phyloP scores from a whole-genome alignment of 2,888 invertebrate genomes.

The Zygaena filipendulae region DNA sequence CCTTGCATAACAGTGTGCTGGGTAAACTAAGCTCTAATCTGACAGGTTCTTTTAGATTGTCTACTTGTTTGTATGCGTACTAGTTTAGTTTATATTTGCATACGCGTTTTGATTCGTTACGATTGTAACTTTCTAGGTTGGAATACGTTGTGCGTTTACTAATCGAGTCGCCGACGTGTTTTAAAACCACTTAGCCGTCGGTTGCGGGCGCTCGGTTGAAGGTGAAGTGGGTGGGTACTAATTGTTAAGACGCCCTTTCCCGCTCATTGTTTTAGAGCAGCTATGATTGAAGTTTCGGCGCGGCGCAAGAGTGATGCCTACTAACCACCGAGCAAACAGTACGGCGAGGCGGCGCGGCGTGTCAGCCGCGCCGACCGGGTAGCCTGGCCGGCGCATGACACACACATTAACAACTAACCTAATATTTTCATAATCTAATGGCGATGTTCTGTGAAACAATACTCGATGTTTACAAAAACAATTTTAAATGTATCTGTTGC shows the following conservation, averaged over 20 bases:
- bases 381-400: constrained; percentile 67
- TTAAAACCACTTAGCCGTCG: constrained; percentile 46
- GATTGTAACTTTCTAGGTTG: too few species aligned
- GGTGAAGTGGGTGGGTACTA: constrained; percentile 59
- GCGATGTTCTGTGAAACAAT: constrained; percentile 68
- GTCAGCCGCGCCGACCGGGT: constrained; percentile 26
- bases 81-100: too few species aligned
- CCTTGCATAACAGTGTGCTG: constrained; percentile 60
- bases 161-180: constrained; percentile 35
- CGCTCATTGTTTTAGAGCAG: constrained; percentile 67
- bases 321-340: constrained; percentile 58
- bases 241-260: constrained; percentile 59
- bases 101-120: too few species aligned
- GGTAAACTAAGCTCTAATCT: constrained; percentile 56
- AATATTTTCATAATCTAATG: constrained; percentile 70
- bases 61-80: constrained; percentile 34
- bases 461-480: constrained; percentile 53
- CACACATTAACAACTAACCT: constrained; percentile 65
- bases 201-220: constrained; percentile 47
- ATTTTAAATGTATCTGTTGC: constrained; percentile 59
- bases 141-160: constrained; percentile 30
- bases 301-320: constrained; percentile 39
- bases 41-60: constrained; percentile 53
- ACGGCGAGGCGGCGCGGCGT: constrained; percentile 36
- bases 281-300: constrained; percentile 64